phyloP scores from a whole-genome alignment of 2,888 invertebrate species.

The Agriopis leucophaearia region DNA sequence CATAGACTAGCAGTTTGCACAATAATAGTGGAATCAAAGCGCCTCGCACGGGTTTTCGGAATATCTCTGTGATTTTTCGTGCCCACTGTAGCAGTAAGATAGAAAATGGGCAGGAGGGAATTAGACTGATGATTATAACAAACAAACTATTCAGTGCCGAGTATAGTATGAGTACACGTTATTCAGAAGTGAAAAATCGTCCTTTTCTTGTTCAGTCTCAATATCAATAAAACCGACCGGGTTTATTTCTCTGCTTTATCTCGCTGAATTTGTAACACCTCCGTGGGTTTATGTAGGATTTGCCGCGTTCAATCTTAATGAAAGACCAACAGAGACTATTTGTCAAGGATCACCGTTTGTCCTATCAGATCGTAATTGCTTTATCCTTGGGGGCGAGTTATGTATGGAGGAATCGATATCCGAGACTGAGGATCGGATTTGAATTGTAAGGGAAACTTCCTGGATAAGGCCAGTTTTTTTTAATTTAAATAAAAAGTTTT shows the following conservation, averaged over 20 bases:
- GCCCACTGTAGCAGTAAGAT: no score
- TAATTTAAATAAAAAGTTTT: background rate
- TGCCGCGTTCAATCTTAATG: constrained; percentile 36
- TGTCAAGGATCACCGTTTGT: constrained; percentile 44
- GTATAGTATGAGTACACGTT: no score
- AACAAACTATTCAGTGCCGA: no score
- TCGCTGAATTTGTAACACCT: constrained; percentile 1
- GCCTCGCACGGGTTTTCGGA: no score
- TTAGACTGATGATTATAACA: no score
- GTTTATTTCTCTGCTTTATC: background rate
- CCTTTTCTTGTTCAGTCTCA: background rate
- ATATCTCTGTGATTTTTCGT: no score
- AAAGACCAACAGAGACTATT: constrained; percentile 41
- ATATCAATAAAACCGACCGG: background rate
- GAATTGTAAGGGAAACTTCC: constrained; percentile 4
- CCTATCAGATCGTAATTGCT: constrained; percentile 45
- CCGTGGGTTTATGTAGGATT: constrained; percentile 9
- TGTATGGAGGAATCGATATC: constrained; percentile 41
- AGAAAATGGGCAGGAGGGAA: no score
- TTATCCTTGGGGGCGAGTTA: constrained; percentile 26
- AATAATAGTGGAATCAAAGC: no score
- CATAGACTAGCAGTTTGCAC: no score
- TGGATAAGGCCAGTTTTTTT: constrained; percentile 4
- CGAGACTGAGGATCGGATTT: constrained; percentile 9
- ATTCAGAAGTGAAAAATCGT: background rate